Evolutionary conservation across 2,113 vertebrate genomes (phyloP).

Genomic region (Mustela nigripes): DNA sequence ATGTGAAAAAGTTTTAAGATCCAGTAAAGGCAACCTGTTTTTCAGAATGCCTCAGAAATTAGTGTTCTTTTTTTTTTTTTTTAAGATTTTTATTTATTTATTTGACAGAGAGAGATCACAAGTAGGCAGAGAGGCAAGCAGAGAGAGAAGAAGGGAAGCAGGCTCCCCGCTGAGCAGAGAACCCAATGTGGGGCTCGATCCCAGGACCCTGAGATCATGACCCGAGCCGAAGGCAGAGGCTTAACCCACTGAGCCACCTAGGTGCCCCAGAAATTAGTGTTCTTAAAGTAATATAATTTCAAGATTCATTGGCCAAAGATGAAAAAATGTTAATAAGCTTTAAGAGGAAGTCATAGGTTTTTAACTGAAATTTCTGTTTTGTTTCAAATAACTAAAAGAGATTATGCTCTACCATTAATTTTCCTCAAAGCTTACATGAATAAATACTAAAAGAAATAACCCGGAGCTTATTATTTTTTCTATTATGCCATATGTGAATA

Average conservation of each 20-base stretch:
- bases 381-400: background rate
- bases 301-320: background rate
- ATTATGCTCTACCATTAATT: background rate
- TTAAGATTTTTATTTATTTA: too few relatives aligned
- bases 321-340: background rate
- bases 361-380: background rate
- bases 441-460: slow-evolving; percentile 46
- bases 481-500: background rate
- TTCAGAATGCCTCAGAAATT: background rate
- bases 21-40: slow-evolving; percentile 25
- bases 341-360: background rate
- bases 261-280: background rate
- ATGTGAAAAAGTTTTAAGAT: background rate
- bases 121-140: too few relatives aligned
- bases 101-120: too few relatives aligned
- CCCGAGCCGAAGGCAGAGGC: too few relatives aligned
- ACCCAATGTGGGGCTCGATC: too few relatives aligned
- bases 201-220: too few relatives aligned
- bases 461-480: background rate
- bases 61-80: background rate
- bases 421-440: background rate
- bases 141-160: too few relatives aligned
- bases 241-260: too few relatives aligned
- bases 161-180: too few relatives aligned
- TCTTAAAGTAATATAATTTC: slow-evolving; percentile 34